Evolutionary conservation across 2,888 invertebrate genomes (phyloP).

Genomic region (Fabriciana adippe): DNA sequence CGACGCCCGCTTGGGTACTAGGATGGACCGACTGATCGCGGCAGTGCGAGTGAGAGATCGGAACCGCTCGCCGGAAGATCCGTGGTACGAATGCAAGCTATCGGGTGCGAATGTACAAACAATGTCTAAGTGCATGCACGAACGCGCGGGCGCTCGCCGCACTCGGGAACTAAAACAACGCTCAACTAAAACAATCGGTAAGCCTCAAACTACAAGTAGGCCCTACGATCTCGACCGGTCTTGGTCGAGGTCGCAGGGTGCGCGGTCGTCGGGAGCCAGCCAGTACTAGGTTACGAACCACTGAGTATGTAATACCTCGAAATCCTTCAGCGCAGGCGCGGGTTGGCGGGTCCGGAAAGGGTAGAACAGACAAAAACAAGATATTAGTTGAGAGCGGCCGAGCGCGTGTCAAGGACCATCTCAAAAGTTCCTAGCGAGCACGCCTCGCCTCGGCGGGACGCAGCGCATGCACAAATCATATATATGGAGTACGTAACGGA

Average conservation of each 20-base stretch:
- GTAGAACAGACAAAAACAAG: conserved; percentile 86
- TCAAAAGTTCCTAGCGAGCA: conserved; percentile 91
- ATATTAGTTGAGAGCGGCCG: conserved; percentile 83
- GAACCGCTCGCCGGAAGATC: conserved; percentile 77
- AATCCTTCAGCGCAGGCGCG: conserved; percentile 89
- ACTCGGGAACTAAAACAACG: conserved; percentile 81
- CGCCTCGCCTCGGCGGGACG: conserved; percentile 56
- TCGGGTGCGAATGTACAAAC: conserved; percentile 81
- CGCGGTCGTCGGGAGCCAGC: conserved; percentile 76
- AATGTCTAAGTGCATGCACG: conserved; percentile 81
- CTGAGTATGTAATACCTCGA: conserved; percentile 86
- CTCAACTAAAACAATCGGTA: conserved; percentile 83
- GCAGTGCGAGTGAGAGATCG: conserved; percentile 70
- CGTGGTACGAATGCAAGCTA: conserved; percentile 78
- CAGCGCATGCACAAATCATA: conserved; percentile 67
- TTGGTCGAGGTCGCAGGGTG: conserved; percentile 67
- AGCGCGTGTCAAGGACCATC: conserved; percentile 91
- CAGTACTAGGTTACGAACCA: conserved; percentile 80
- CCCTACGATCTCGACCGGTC: conserved; percentile 81
- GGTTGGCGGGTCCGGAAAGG: conserved; percentile 87
- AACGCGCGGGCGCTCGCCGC: conserved; percentile 78
- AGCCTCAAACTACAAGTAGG: conserved; percentile 84
- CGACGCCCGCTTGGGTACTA: conserved; percentile 67
- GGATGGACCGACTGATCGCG: conserved; percentile 58
- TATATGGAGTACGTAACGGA: conserved; percentile 43